phyloP scores from a whole-genome alignment of 2,113 vertebrate species.

The Pteronura brasiliensis region DNA sequence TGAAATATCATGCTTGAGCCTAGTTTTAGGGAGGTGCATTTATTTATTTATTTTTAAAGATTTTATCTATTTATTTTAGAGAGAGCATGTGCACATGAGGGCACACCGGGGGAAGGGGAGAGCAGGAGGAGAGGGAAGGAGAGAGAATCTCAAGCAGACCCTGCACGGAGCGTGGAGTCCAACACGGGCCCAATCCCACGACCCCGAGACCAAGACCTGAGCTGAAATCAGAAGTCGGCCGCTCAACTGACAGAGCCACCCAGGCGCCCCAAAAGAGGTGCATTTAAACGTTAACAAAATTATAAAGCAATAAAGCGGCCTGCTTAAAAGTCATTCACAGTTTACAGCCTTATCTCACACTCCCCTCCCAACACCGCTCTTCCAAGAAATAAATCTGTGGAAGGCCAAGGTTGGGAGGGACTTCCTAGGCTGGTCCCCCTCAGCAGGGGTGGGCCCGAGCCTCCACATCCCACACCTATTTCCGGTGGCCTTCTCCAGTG shows the following conservation, averaged over 20 bases:
- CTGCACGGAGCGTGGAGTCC: neutral
- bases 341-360: neutral
- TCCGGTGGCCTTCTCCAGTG: too few relatives aligned
- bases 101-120: neutral
- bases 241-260: neutral
- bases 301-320: neutral
- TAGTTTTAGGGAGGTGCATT: neutral
- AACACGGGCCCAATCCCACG: accelerated
- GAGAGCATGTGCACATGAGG: neutral
- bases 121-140: neutral
- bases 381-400: neutral
- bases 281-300: neutral
- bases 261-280: neutral
- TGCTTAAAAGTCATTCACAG: neutral
- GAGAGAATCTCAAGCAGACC: neutral
- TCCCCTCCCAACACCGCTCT: neutral
- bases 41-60: neutral
- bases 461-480: neutral
- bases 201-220: too few relatives aligned
- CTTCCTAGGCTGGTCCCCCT: neutral
- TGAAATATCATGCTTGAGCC: neutral
- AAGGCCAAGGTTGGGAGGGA: neutral
- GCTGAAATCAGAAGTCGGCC: too few relatives aligned
- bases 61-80: neutral
- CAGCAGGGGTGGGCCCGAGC: neutral